phyloP scores from a whole-genome alignment of 2,797 vertebrate genomes.

The Microctenopoma lineatum region DNA sequence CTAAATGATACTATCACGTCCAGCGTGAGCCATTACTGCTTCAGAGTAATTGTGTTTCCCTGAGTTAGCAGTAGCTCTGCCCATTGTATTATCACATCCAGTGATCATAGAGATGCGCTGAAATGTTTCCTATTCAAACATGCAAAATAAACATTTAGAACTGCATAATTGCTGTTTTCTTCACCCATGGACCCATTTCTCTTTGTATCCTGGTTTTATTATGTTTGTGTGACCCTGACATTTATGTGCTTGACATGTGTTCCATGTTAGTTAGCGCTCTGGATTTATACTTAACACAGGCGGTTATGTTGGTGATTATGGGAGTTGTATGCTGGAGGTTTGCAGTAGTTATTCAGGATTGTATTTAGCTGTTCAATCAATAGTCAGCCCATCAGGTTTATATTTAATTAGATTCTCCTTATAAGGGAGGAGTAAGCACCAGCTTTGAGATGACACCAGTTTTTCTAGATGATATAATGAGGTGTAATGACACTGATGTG shows the following conservation, averaged over 20 bases:
- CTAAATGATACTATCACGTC: conserved; percentile 59
- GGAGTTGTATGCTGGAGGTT: neutral
- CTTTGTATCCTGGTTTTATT: conserved; percentile 3
- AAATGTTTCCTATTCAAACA: conserved; percentile 39
- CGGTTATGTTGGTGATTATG: neutral
- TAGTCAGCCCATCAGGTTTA: conserved; percentile 16
- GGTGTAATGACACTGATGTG: neutral
- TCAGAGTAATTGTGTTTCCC: conserved; percentile 55
- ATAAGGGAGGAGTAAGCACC: neutral
- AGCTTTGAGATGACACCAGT: conserved; percentile 1
- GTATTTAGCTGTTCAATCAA: neutral
- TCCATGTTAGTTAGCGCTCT: neutral
- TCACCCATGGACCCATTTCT: conserved; percentile 1
- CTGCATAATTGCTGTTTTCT: conserved; percentile 6
- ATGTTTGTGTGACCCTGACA: neutral
- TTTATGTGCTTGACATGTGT: neutral
- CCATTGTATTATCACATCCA: conserved; percentile 29
- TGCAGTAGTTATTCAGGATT: neutral
- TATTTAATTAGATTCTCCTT: neutral
- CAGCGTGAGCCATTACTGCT: conserved; percentile 55
- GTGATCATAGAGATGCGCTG: conserved; percentile 32
- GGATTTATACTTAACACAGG: neutral
- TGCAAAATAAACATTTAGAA: conserved; percentile 12
- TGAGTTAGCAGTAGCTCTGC: conserved; percentile 53
- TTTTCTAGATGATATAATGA: conserved; percentile 4